These are phyloP conservation scores for Platerodrilus igneus DNA, from an alignment of 2,888 invertebrate species.

Conservation along the genomic window DNA sequence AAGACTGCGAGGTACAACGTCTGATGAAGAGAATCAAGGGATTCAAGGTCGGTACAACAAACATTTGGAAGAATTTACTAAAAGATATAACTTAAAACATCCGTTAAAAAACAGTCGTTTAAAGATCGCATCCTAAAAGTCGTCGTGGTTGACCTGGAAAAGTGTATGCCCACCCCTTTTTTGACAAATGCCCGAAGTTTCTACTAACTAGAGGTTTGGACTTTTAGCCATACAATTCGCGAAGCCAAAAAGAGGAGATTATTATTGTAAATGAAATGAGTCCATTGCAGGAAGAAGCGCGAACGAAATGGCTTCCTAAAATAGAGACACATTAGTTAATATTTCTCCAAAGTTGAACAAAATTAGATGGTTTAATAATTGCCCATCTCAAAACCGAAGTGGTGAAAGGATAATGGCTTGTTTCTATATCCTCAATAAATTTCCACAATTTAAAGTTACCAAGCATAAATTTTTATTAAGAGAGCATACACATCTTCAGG, in stretches of 20 bases:
- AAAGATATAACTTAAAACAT: neutral
- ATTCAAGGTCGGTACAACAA: too few relatives aligned
- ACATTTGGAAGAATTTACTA: conserved; percentile 1
- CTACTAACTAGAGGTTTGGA: too few relatives aligned
- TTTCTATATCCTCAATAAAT: too few relatives aligned
- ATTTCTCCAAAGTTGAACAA: neutral
- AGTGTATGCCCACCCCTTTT: conserved; percentile 20
- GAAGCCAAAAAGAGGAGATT: conserved; percentile 21
- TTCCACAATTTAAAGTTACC: too few relatives aligned
- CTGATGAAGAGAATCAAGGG: too few relatives aligned
- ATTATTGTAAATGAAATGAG: conserved; percentile 22
- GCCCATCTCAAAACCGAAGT: too few relatives aligned
- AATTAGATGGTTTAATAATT: too few relatives aligned
- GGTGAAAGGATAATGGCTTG: too few relatives aligned
- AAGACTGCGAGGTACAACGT: too few relatives aligned
- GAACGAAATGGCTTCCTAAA: conserved; percentile 23
- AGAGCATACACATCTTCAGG: too few relatives aligned
- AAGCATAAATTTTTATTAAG: too few relatives aligned
- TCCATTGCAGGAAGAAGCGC: conserved; percentile 21
- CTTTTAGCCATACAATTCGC: conserved; percentile 21
- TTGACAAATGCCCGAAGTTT: conserved; percentile 21
- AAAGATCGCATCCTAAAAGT: conserved; percentile 1
- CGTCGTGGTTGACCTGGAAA: too few relatives aligned
- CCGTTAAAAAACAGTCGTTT: neutral
- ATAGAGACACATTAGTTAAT: conserved; percentile 7